These are phyloP conservation scores for Clepsis dumicolana DNA, from an alignment of 2,888 invertebrate species.

Conservation along the genomic window DNA sequence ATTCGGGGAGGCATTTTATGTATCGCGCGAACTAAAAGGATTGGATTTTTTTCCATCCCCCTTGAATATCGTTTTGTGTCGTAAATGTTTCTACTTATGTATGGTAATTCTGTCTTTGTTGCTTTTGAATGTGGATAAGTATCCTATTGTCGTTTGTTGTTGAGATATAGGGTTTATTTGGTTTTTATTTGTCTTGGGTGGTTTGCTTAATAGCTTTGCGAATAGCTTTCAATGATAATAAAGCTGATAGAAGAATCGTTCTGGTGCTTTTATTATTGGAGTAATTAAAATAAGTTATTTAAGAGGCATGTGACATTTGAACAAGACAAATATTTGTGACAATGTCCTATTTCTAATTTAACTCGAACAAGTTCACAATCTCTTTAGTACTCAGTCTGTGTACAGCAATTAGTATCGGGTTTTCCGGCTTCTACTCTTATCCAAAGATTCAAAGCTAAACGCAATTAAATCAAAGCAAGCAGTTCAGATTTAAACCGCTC, in stretches of 20 bases:
- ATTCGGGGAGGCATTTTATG: slow-evolving; percentile 34
- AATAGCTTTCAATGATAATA: background rate
- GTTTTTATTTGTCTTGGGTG: background rate
- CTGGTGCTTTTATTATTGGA: background rate
- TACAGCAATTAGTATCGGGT: background rate
- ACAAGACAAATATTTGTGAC: too few relatives aligned
- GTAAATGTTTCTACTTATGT: slow-evolving; percentile 9
- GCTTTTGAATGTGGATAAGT: slow-evolving; percentile 4
- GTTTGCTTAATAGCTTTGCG: background rate
- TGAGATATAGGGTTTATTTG: background rate
- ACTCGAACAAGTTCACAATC: too few relatives aligned
- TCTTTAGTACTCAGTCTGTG: too few relatives aligned
- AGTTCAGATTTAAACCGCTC: background rate
- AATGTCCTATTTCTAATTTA: too few relatives aligned
- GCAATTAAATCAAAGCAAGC: background rate
- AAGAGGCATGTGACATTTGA: too few relatives aligned
- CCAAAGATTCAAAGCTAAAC: background rate
- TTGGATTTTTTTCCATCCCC: slow-evolving; percentile 29
- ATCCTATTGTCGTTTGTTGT: slow-evolving; percentile 4
- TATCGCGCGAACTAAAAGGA: slow-evolving; percentile 34
- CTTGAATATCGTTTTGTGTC: slow-evolving; percentile 21
- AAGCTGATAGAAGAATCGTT: background rate
- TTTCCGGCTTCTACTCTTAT: too few relatives aligned
- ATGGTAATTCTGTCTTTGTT: slow-evolving; percentile 11
- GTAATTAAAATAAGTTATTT: background rate